Evolutionary conservation across 2,888 invertebrate genomes (phyloP).

Genomic region (Cheiracanthium punctorium): DNA sequence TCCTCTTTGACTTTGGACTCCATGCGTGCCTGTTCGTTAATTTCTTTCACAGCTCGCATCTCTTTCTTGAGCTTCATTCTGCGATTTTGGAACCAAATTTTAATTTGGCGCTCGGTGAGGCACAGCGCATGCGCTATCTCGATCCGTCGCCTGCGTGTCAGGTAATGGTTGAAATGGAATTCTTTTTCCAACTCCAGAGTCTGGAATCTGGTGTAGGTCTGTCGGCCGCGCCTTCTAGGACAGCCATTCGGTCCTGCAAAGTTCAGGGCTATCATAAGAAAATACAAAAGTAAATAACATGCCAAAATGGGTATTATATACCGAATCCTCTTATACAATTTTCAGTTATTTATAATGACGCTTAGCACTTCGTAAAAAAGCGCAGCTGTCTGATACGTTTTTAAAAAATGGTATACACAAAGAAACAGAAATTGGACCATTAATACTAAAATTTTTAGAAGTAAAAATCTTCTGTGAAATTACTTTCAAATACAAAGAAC

Average conservation of each 20-base stretch:
- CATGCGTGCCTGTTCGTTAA: conserved; percentile 70
- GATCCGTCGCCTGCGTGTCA: conserved; percentile 95
- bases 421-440: too few species aligned
- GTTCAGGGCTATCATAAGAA: conserved; percentile 67
- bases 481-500: too few species aligned
- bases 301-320: background rate
- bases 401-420: too few species aligned
- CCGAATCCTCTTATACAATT: background rate
- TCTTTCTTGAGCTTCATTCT: conserved; percentile 98
- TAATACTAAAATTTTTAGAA: too few species aligned
- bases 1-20: conserved; percentile 54
- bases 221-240: conserved; percentile 93
- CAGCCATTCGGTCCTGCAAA: conserved; percentile 92
- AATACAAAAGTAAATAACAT: conserved; percentile 44
- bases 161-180: conserved; percentile 97
- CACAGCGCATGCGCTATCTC: conserved; percentile 97
- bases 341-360: too few species aligned
- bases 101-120: conserved; percentile 96
- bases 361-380: too few species aligned
- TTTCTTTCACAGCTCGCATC: conserved; percentile 91
- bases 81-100: conserved; percentile 93
- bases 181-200: conserved; percentile 98
- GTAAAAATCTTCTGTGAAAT: too few species aligned
- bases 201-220: conserved; percentile 98
- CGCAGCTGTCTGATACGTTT: too few species aligned